Conservation (phyloP, 2,113 vertebrate species). For the Oreotragus oreotragus region DNA sequence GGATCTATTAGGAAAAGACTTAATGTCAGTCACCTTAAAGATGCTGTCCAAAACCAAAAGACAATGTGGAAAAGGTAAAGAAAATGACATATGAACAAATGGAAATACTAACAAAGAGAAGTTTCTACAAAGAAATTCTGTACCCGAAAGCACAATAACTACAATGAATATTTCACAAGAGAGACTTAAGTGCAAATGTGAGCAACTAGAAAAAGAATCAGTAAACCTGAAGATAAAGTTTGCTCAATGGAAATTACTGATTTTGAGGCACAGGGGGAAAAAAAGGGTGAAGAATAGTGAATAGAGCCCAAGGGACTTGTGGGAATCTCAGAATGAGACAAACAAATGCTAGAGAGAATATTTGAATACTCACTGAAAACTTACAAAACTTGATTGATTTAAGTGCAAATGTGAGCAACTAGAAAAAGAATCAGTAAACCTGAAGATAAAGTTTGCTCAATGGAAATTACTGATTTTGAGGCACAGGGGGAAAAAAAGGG, state of each 20-base stretch:
- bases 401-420: neutral
- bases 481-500: neutral
- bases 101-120: neutral
- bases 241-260: neutral
- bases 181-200: neutral
- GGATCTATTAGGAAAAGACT: neutral
- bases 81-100: neutral
- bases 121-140: neutral
- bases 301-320: neutral
- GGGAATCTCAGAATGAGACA: neutral
- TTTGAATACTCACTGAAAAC: neutral
- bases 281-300: neutral
- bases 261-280: neutral
- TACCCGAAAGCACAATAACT: neutral
- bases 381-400: neutral
- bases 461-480: neutral
- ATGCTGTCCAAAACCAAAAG: neutral
- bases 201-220: neutral
- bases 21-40: neutral
- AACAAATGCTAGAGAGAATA: neutral
- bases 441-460: neutral
- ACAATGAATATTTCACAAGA: neutral
- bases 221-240: neutral
- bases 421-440: neutral
- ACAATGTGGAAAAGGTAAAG: neutral